Conservation (phyloP, 2,888 invertebrate genomes). For the Dorcus hopei region DNA sequence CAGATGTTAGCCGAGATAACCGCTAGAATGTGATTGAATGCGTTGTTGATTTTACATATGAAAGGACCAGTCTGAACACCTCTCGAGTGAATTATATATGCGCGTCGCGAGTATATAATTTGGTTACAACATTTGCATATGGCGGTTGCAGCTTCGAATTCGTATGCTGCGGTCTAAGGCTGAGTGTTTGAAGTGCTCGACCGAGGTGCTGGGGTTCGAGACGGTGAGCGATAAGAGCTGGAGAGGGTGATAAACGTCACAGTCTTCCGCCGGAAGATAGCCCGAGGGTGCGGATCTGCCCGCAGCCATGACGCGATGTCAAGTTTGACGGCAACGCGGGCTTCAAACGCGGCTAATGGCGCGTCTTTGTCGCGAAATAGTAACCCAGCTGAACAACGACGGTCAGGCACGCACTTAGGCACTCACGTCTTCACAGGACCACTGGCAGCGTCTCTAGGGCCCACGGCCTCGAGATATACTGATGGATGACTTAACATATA, state of each 20-base stretch:
- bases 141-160: conserved; percentile 43
- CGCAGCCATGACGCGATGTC: conserved; percentile 45
- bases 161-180: conserved; percentile 30
- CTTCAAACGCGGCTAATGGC: conserved; percentile 41
- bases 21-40: conserved; percentile 25
- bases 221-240: neutral
- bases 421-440: conserved; percentile 29
- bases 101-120: conserved; percentile 49
- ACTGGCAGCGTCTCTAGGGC: conserved; percentile 36
- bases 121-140: conserved; percentile 45
- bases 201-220: neutral
- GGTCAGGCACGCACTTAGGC: conserved; percentile 17
- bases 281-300: conserved; percentile 44
- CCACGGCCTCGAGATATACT: conserved; percentile 40
- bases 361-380: conserved; percentile 39
- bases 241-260: conserved; percentile 14
- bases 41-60: neutral
- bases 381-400: conserved; percentile 28
- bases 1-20: conserved; percentile 37
- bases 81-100: conserved; percentile 46
- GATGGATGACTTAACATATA: conserved; percentile 49
- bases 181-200: conserved; percentile 25
- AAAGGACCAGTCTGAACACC: neutral
- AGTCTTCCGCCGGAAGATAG: conserved; percentile 33
- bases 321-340: conserved; percentile 39